Conservation (phyloP, 2,797 vertebrate genomes). For the Pseudopleuronectes americanus region DNA sequence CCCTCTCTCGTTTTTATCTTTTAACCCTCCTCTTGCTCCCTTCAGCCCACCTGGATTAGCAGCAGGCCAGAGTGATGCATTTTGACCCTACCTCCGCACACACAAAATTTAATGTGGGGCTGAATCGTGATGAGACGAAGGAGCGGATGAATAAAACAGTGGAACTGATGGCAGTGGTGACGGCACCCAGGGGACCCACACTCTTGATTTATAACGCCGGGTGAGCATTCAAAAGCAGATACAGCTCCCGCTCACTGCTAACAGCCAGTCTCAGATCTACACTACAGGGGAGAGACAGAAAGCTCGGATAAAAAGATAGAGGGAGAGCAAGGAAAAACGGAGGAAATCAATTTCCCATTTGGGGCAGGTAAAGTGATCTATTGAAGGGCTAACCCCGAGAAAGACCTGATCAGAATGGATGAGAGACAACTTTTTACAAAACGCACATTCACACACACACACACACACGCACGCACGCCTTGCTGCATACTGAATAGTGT, state of each 20-base stretch:
- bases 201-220: slow-evolving; percentile 73
- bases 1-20: slow-evolving; percentile 39
- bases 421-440: slow-evolving; percentile 45
- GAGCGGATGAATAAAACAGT: slow-evolving; percentile 79
- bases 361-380: slow-evolving; percentile 71
- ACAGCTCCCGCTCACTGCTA: slow-evolving; percentile 48
- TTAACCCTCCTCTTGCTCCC: slow-evolving; percentile 36
- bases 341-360: slow-evolving; percentile 80
- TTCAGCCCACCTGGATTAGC: slow-evolving; percentile 67
- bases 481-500: slow-evolving; percentile 53
- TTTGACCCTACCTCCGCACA: slow-evolving; percentile 50
- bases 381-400: slow-evolving; percentile 65
- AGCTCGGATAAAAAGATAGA: slow-evolving; percentile 21
- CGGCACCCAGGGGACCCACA: slow-evolving; percentile 67
- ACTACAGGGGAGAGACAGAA: slow-evolving; percentile 28
- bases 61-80: slow-evolving; percentile 52
- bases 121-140: slow-evolving; percentile 73
- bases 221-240: slow-evolving; percentile 70
- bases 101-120: slow-evolving; percentile 65
- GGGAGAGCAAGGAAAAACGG: slow-evolving; percentile 51
- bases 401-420: slow-evolving; percentile 65
- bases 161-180: slow-evolving; percentile 72
- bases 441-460: neutral
- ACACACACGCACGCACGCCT: neutral
- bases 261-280: slow-evolving; percentile 58